Percentiles rank a stretch among this genome's conserved stretches.
phyloP scores from a whole-genome alignment of 2,797 vertebrate species.

The Leucoraja ocellata region DNA sequence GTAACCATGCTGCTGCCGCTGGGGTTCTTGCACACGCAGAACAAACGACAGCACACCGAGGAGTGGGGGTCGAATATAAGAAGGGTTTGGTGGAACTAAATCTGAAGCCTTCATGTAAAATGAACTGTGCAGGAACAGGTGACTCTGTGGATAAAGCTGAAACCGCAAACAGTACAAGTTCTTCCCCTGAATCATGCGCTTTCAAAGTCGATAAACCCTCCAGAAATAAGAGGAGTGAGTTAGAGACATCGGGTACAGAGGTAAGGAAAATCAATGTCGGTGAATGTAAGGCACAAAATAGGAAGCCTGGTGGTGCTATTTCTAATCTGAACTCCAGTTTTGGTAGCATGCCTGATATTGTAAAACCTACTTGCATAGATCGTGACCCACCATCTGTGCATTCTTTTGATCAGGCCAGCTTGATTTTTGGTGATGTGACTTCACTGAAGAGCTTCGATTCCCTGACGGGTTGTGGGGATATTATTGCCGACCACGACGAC shows the following conservation, averaged over 20 bases:
- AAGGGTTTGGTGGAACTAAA: slow-evolving; percentile 42
- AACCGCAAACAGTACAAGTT: slow-evolving; percentile 49
- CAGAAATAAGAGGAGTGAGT: slow-evolving; percentile 4
- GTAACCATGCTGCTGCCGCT: slow-evolving; percentile 41
- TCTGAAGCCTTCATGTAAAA: slow-evolving; percentile 37
- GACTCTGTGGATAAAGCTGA: slow-evolving; percentile 48
- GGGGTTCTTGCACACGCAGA: slow-evolving; percentile 40
- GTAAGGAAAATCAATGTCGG: slow-evolving; percentile 44
- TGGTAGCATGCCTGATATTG: slow-evolving; percentile 50
- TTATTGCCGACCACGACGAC: slow-evolving; percentile 90
- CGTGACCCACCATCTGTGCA: slow-evolving; percentile 50
- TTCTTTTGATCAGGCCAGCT: slow-evolving; percentile 73
- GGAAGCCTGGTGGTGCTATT: slow-evolving; percentile 44
- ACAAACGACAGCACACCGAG: slow-evolving; percentile 44
- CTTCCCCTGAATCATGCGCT: background rate
- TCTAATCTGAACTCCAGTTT: slow-evolving; percentile 50
- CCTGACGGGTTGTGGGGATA: slow-evolving; percentile 89
- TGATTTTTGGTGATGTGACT: slow-evolving; percentile 74
- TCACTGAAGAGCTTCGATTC: slow-evolving; percentile 97
- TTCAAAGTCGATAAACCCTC: background rate
- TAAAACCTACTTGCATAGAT: slow-evolving; percentile 50
- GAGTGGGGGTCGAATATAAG: rapidly evolving
- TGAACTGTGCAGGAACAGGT: slow-evolving; percentile 40
- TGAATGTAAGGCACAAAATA: slow-evolving; percentile 44
- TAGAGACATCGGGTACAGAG: background rate